Evolutionary conservation across 2,797 vertebrate species (phyloP), one percentile per base, ranked within the genome.

Genomic region (Heliangelus exortis): DNA sequence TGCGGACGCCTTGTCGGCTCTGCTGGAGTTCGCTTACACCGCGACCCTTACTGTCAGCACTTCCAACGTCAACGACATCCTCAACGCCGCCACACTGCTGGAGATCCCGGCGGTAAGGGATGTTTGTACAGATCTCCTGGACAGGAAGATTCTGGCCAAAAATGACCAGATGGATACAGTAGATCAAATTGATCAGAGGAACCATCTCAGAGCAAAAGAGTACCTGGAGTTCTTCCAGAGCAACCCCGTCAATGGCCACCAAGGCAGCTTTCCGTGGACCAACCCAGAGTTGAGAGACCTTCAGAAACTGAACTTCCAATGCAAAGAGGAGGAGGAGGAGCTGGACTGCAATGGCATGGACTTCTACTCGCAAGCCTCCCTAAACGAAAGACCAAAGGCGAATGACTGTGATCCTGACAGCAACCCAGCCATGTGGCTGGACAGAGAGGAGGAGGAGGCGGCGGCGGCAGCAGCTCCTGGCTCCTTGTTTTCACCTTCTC

Each of bases 21-120:
- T 99, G 97, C 98, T 99, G 97, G 99, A 99, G 98, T 99, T 99
- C 93, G 99, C 99, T 96, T 99, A 99, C 97, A 99, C 99, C 5
- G 99, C 99, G 94, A 99, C 99, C 28, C 98, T 99, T 77, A 99
- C 99, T 5, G 98, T 99, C 97, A 99, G 99, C 97, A 99, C 98
- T 87, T 98, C 98, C 69, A 99, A 98, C 7, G 98, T 99, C 96
- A 98, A 98, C 6, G 99, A 99, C 96, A 99, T 99, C 97, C 98
- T 99, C 77, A 98, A 98, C 9, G 99, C 99, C 34, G 99, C 99
- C 53, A 98, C 97, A 54, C 98, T 99, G 97, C 98, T 99, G 91
- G 99, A 99, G 97, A 98, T 99, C 98, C 97, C 98, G 45, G 98
- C 99, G 16, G 99, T 99, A 81, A 98, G 98, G 97, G 98, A 99